These are phyloP conservation scores for Diaperis boleti DNA, from an alignment of 2,888 invertebrate genomes.

Conservation along the genomic window DNA sequence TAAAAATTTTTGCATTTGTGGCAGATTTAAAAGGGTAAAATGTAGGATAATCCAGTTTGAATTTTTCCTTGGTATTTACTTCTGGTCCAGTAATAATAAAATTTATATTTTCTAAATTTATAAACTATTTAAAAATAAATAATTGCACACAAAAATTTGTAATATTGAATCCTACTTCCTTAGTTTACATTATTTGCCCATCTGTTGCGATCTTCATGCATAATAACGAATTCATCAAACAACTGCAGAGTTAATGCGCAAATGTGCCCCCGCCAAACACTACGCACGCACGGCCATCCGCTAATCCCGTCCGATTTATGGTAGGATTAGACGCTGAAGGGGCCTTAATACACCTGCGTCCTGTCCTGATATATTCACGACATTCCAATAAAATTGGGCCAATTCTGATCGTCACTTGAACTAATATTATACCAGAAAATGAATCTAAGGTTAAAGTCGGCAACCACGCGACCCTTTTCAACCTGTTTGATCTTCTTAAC, in stretches of 20 bases:
- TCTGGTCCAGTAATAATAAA: no score
- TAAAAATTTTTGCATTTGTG: no score
- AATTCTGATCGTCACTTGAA: constrained; percentile 23
- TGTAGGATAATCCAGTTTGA: no score
- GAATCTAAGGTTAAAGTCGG: constrained; percentile 30
- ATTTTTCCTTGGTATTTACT: no score
- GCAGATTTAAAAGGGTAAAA: no score
- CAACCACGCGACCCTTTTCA: constrained; percentile 35
- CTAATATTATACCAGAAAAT: constrained; percentile 28
- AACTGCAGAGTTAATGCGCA: constrained; percentile 19
- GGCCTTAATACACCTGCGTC: constrained; percentile 28
- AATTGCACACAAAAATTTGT: no score
- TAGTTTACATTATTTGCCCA: no score
- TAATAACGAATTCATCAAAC: constrained; percentile 37
- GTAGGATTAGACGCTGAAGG: constrained; percentile 23
- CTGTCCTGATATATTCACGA: constrained; percentile 11
- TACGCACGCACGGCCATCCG: constrained; percentile 23
- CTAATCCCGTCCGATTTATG: constrained; percentile 34
- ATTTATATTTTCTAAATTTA: no score
- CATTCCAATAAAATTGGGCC: constrained; percentile 16
- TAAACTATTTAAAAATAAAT: no score
- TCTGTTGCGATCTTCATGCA: no score
- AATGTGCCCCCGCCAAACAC: constrained; percentile 11
- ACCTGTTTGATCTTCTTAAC: constrained; percentile 40
- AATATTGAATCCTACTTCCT: no score